These are phyloP conservation scores for Drosophila siamana DNA, from an alignment of 2,888 invertebrate species.

Conservation along the genomic window DNA sequence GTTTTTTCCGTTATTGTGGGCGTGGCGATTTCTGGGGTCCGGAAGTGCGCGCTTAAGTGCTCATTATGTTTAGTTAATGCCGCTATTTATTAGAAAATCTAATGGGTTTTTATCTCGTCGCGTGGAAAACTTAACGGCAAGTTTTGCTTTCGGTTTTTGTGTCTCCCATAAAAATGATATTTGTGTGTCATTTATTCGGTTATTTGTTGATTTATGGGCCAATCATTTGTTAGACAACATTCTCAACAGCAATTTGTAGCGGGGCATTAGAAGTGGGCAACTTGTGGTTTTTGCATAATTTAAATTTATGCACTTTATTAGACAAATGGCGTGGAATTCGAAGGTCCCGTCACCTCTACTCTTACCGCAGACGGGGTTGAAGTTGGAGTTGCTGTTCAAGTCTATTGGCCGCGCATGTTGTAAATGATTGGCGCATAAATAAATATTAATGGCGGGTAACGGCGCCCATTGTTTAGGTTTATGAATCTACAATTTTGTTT, in stretches of 20 bases:
- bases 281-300: slow-evolving; percentile 63
- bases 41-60: slow-evolving; percentile 79
- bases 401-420: slow-evolving; percentile 38
- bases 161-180: slow-evolving; percentile 63
- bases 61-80: slow-evolving; percentile 79
- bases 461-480: slow-evolving; percentile 15
- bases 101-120: slow-evolving; percentile 68
- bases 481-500: slow-evolving; percentile 26
- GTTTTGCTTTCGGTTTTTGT: slow-evolving; percentile 38
- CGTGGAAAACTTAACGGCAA: slow-evolving; percentile 43
- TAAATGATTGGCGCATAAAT: slow-evolving; percentile 67
- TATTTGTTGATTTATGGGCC: slow-evolving; percentile 67
- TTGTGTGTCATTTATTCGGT: slow-evolving; percentile 72
- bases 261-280: slow-evolving; percentile 22
- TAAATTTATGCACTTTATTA: slow-evolving; percentile 71
- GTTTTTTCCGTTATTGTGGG: slow-evolving; percentile 39
- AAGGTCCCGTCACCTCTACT: slow-evolving; percentile 4
- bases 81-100: slow-evolving; percentile 77
- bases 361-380: neutral
- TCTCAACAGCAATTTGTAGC: slow-evolving; percentile 53
- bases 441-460: slow-evolving; percentile 62
- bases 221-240: slow-evolving; percentile 57
- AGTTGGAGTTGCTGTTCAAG: slow-evolving; percentile 1
- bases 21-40: slow-evolving; percentile 48
- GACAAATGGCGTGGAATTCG: slow-evolving; percentile 49